Evolutionary conservation across 2,888 invertebrate genomes (phyloP).

Genomic region (Hartigia nigra): DNA sequence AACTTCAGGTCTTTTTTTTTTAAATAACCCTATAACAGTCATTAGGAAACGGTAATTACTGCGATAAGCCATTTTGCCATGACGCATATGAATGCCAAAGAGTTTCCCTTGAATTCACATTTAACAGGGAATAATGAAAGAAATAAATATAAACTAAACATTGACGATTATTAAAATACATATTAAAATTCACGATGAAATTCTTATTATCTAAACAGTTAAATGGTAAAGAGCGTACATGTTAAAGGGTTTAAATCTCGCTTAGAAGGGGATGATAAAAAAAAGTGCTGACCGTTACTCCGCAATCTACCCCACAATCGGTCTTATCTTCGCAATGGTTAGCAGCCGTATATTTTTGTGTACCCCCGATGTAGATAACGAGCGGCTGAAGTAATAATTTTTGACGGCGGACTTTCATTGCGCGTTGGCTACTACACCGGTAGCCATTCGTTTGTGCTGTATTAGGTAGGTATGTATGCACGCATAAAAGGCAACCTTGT

Average conservation of each 20-base stretch:
- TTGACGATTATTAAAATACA: neutral
- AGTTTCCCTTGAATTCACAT: too few species aligned
- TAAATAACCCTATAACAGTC: too few species aligned
- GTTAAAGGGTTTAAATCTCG: neutral
- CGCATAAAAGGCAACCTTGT: neutral
- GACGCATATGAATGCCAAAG: too few species aligned
- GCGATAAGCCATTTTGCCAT: too few species aligned
- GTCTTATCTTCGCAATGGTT: neutral
- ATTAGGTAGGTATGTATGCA: neutral
- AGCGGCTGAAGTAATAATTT: neutral
- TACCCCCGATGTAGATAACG: neutral
- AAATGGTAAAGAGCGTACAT: neutral
- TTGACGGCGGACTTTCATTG: neutral
- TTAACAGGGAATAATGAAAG: too few species aligned
- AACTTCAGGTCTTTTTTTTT: too few species aligned
- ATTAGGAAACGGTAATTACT: too few species aligned
- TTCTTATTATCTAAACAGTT: neutral
- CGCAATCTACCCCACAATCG: neutral
- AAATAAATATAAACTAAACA: too few species aligned
- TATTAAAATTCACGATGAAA: neutral
- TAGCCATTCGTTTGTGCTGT: neutral
- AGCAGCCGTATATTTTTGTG: neutral
- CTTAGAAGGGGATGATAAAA: neutral
- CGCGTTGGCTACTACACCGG: neutral
- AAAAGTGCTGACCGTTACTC: neutral